Evolutionary conservation across 92 coral and sea anemone species (phyloP).

Genomic region (Muricea muricata): DNA sequence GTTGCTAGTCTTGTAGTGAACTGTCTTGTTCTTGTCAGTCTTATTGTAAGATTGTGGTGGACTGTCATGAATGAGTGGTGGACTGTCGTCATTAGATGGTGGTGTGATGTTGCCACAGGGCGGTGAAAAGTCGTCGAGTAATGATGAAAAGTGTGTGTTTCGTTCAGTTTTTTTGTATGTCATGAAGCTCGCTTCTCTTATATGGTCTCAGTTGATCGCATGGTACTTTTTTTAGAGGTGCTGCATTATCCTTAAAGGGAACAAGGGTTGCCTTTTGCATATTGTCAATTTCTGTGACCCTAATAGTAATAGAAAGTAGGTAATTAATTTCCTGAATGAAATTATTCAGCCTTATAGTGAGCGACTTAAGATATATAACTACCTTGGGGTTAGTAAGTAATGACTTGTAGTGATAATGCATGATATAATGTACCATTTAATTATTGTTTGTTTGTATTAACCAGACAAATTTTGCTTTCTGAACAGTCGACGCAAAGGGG

Average conservation of each 20-base stretch:
- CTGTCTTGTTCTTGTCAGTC: neutral
- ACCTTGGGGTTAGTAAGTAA: neutral
- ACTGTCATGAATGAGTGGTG: no score
- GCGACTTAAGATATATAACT: conserved; percentile 10
- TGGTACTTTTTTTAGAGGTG: neutral
- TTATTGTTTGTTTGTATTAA: neutral
- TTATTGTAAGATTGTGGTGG: no score
- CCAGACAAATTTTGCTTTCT: no score
- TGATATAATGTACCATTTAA: neutral
- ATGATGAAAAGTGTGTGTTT: conserved; percentile 6
- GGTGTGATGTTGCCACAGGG: neutral
- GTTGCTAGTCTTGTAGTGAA: neutral
- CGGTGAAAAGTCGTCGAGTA: neutral
- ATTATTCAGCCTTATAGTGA: no score
- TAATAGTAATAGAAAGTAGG: no score
- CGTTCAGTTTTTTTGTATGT: neutral
- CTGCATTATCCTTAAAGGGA: no score
- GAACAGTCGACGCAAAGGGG: neutral
- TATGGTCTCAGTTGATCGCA: conserved; percentile 23
- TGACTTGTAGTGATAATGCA: neutral
- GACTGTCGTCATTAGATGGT: neutral
- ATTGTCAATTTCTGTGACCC: no score
- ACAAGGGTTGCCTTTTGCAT: no score
- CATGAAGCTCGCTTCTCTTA: conserved; percentile 3
- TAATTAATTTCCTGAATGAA: no score